Evolutionary conservation across 92 coral and sea anemone genomes (phyloP), one percentile per base, ranked within the genome.

Genomic region (Epizoanthus illoricatus): DNA sequence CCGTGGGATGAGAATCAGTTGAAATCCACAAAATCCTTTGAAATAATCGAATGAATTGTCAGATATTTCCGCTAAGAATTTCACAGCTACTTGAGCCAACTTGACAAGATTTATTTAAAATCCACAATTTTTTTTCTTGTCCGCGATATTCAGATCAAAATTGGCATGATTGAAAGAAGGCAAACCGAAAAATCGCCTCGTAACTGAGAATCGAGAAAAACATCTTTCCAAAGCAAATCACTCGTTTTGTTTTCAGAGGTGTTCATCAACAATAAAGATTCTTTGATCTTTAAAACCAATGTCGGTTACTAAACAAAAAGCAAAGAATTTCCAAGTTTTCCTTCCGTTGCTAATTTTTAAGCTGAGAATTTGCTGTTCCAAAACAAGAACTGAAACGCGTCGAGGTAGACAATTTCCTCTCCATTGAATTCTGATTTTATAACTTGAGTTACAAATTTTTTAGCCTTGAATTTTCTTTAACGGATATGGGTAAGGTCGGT

Each of bases 301-400:
- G 71, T 63, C 60, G 56, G 71, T 63, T 62, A 63, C 82, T 78
- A 19, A 78, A 78, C 82, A 78, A 78, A 78, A 21, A 62, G 18
- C 28, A 62, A 42, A 58, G 19, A 43, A 42, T 10, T 62, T 40
- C 39, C 60, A 43, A 74, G 11, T 78, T 61, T 62, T 24, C 24
- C 81, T 76, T 60, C 82, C 82, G 82, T 49, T 63, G 4, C 64
- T 68, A 68, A 68, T 68, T 68, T 17, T 16, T 24, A 68, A 68
- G 52, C 73, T 5, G 73, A 52, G 15, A 52, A 52, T 52, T 52
- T 0, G 2, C 56, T 9, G 56, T 52, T 68, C 40, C 49, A 68
- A 17, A 68, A 68, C 52, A 68, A 68, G 73, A 55, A 20, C 15
- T 6, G 49, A 45, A 61, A 20, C n/a, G n/a, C 42, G 8, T 42